Base-by-base conservation (phyloP, 1,140 invertebrate species). In the Calosoma granatense region DNA sequence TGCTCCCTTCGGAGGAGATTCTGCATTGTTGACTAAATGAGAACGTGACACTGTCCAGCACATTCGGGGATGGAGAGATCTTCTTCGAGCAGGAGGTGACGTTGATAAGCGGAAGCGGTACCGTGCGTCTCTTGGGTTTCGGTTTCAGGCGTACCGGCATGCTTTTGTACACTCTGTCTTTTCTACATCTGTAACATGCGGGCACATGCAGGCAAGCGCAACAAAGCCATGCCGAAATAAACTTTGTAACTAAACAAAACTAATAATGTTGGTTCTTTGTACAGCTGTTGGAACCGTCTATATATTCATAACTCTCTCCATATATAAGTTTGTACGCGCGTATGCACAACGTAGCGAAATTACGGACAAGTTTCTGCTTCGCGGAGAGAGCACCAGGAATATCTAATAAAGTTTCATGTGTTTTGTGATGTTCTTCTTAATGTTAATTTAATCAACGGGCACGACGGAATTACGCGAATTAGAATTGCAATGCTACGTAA, bases 181-280 rank as follows among this genome's bases (percentile, higher is more conserved):
- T 47, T 9, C 57, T 61, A 56, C 59, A 61, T 64, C 67, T 69
- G 67, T 56, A 70, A 69, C 66, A 68, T 70, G 67, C 67, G 65
- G 22, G 17, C 4, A 17, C 41, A 47, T 11, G 41, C 41, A 47
- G 17, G 41, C 41, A 4, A 11, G 41, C 41, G 9, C 17, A 47
- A 47, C 56, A 54, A 57, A 56, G 22, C 56, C 55, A 57, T 55
- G 54, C 6, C 26, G 14, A n/a, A n/a, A n/a, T n/a, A 30, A 30
- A 30, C 26, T 30, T 30, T 30, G 26, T 30, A n/a, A n/a, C n/a
- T n/a, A n/a, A n/a, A n/a, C n/a, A n/a, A 30, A 30, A 30, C 26
- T 30, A 30, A 30, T 30, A 30, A 30, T 14, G 26, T 14, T 30
- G 4, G 14, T 30, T 30, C 26, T 30, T 6, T 30, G 26, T 30